Conservation (phyloP, 2,888 invertebrate species). For the Thalpophila matura region DNA sequence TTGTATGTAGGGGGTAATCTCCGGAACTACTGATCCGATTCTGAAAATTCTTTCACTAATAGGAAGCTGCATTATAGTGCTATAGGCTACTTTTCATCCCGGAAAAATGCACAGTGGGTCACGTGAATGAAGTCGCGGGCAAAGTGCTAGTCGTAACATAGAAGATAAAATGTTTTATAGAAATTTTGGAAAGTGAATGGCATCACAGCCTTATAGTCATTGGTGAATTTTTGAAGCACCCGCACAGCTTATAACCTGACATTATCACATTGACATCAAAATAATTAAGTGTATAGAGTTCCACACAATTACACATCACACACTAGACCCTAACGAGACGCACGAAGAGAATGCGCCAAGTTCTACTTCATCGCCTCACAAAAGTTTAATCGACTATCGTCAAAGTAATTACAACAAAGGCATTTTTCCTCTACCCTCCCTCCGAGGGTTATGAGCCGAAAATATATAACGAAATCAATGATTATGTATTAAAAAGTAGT, state of each 20-base stretch:
- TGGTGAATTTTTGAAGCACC: too few relatives aligned
- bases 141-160: too few relatives aligned
- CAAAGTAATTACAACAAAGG: conserved; percentile 52
- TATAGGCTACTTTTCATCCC: too few relatives aligned
- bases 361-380: conserved; percentile 49
- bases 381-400: conserved; percentile 54
- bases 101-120: too few relatives aligned
- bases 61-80: too few relatives aligned
- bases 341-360: conserved; percentile 29
- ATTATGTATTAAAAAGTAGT: conserved; percentile 62
- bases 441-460: conserved; percentile 18
- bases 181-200: too few relatives aligned
- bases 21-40: too few relatives aligned
- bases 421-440: conserved; percentile 35
- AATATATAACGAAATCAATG: conserved; percentile 52
- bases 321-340: conserved; percentile 49
- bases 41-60: too few relatives aligned
- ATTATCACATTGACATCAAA: conserved; percentile 3
- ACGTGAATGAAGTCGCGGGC: too few relatives aligned
- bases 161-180: too few relatives aligned
- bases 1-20: too few relatives aligned
- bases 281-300: conserved; percentile 28
- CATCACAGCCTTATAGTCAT: too few relatives aligned
- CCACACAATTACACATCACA: conserved; percentile 45
- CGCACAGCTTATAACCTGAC: background rate